A percentile compares a stretch with the other conserved stretches of the same genome.
phyloP scores from a whole-genome alignment of 1,140 invertebrate species.

The Drosophila gunungcola region DNA sequence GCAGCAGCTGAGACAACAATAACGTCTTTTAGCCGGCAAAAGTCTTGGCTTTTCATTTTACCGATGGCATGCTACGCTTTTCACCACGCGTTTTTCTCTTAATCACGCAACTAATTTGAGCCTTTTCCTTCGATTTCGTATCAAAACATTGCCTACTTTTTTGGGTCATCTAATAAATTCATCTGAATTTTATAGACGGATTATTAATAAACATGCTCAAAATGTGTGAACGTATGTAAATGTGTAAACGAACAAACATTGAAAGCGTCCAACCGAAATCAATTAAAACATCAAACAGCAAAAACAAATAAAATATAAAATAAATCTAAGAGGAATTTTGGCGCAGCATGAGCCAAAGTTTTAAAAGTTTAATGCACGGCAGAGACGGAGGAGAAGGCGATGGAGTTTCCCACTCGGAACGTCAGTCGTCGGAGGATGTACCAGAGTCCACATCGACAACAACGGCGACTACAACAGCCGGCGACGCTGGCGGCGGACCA shows the following conservation, averaged over 20 bases:
- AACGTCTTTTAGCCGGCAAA: slow-evolving; percentile 31
- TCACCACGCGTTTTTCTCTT: slow-evolving; percentile 5
- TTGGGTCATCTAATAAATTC: slow-evolving; percentile 12
- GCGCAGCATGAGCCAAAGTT: slow-evolving; percentile 79
- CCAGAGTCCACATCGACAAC: slow-evolving; percentile 62
- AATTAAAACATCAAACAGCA: slow-evolving; percentile 14
- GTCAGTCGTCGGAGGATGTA: slow-evolving; percentile 80
- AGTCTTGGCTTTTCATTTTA: slow-evolving; percentile 27
- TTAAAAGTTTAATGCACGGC: slow-evolving; percentile 71
- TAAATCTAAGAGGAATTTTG: slow-evolving; percentile 39
- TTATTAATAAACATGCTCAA: slow-evolving; percentile 2
- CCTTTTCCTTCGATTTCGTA: slow-evolving; percentile 12
- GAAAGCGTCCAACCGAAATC: neutral
- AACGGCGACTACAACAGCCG: slow-evolving; percentile 59
- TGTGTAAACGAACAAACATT: neutral
- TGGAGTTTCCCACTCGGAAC: slow-evolving; percentile 51
- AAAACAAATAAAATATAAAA: slow-evolving; percentile 17
- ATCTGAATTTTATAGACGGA: slow-evolving; percentile 9
- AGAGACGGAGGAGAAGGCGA: slow-evolving; percentile 32
- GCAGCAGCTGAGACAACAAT: neutral
- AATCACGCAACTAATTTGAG: slow-evolving; percentile 16
- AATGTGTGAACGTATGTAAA: neutral
- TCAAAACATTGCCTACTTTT: slow-evolving; percentile 16
- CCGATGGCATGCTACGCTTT: slow-evolving; percentile 12
- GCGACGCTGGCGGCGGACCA: slow-evolving; percentile 40